Percentiles rank a stretch among this genome's conserved stretches.
Conservation (phyloP, 2,888 invertebrate genomes). For the Steinernema hermaphroditum region DNA sequence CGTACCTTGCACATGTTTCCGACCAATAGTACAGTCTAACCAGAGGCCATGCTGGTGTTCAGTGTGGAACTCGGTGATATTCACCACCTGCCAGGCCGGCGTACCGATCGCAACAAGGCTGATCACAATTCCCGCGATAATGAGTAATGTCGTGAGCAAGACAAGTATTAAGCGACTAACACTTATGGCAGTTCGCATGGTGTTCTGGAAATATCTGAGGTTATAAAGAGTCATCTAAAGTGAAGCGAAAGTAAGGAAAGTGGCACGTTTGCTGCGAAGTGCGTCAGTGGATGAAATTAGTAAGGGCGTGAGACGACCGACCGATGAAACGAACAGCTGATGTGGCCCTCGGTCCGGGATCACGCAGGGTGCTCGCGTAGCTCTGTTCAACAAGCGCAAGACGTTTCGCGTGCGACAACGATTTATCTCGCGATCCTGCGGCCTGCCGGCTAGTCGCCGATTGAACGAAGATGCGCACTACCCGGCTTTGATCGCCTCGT, state of each 20-base stretch:
- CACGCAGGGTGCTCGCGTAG: slow-evolving; percentile 10
- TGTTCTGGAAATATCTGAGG: neutral
- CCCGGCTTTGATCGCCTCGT: neutral
- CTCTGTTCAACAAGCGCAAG: slow-evolving; percentile 16
- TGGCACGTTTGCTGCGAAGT: slow-evolving; percentile 28
- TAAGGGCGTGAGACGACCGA: slow-evolving; percentile 9
- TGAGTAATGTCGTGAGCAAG: slow-evolving; percentile 34
- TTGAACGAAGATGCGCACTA: slow-evolving; percentile 3
- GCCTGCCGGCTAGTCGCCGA: neutral
- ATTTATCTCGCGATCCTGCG: slow-evolving; percentile 17
- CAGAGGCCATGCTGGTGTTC: slow-evolving; percentile 48
- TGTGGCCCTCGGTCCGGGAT: slow-evolving; percentile 23
- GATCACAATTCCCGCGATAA: slow-evolving; percentile 37
- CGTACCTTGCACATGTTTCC: slow-evolving; percentile 38
- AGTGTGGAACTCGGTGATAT: slow-evolving; percentile 44
- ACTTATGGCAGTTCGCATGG: slow-evolving; percentile 11
- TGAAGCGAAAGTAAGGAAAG: neutral
- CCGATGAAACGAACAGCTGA: slow-evolving; percentile 10
- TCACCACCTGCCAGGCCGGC: slow-evolving; percentile 44
- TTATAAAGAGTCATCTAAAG: neutral
- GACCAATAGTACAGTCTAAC: slow-evolving; percentile 43
- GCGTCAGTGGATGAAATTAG: slow-evolving; percentile 28
- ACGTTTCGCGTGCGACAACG: slow-evolving; percentile 29
- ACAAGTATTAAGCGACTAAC: slow-evolving; percentile 41
- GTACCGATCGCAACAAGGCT: slow-evolving; percentile 41